Evolutionary conservation across 1,140 invertebrate genomes (phyloP), one percentile per base, ranked within the genome.

Genomic region (Augochlora pura): DNA sequence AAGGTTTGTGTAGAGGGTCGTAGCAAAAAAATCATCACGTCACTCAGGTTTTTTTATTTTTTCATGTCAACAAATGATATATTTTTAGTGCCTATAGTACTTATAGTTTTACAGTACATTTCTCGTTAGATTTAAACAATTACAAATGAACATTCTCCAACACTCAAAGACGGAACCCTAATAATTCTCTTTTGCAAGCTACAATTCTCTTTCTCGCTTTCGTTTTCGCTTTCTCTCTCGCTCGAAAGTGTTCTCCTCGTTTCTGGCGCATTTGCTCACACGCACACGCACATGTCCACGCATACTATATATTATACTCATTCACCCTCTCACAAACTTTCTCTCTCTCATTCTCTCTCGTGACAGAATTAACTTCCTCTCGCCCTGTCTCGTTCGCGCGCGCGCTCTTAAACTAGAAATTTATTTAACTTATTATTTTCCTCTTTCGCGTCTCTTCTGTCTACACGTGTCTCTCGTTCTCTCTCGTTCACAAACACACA

Each of bases 11-110:
- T 4, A 32, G 32, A 32, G 32, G 32, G 1, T 32, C 1, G 32
- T 5, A 52, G 25, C 68, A 54, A 60, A 77, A 14, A 77, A 68
- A 63, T 74, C 49, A 9, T 72, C 57, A 83, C 65, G 72, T 75
- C 27, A 84, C 32, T 77, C 60, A 72, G 83, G 70, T 81, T 81
- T 73, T 63, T 85, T 82, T 79, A 77, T 85, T 85, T 86, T 87
- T 89, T 89, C 88, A 89, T 89, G 88, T 89, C 88, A 89, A 89
- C 88, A 89, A 89, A 89, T 89, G 87, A 89, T 89, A 89, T 89
- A 89, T 89, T 89, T 89, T 89, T 89, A 89, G 88, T 89, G 85
- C 88, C 88, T 89, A 89, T 89, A 89, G 88, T 89, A 87, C 82
- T 89, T 88, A 89, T 88, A 80, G 86, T 89, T 88, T 89, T 89